Conservation (phyloP, 2,888 invertebrate genomes). For the Plebejus melissa region DNA sequence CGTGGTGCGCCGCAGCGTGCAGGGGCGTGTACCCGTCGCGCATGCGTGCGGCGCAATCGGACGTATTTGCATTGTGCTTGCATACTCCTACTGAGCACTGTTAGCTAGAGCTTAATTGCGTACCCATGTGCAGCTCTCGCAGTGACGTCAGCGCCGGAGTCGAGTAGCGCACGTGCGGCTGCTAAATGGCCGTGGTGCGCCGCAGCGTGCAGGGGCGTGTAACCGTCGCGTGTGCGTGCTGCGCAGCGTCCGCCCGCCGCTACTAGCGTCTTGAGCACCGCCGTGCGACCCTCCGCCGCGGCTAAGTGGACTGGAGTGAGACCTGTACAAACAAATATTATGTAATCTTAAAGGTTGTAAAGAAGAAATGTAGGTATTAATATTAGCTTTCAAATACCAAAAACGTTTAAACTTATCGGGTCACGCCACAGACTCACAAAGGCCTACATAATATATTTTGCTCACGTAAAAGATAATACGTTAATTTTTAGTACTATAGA, state of each 20-base stretch:
- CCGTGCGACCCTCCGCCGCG: slow-evolving; percentile 94
- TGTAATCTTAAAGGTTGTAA: too few species aligned
- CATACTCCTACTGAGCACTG: background rate
- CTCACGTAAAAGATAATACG: too few species aligned
- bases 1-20: slow-evolving; percentile 98
- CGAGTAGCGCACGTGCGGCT: slow-evolving; percentile 93
- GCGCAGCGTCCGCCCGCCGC: slow-evolving; percentile 87
- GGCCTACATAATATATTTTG: too few species aligned
- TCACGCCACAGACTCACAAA: too few species aligned
- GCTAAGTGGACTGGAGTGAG: slow-evolving; percentile 96
- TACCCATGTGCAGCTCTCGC: slow-evolving; percentile 85
- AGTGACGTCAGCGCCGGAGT: slow-evolving; percentile 92
- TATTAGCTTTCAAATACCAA: too few species aligned
- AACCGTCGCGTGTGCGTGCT: slow-evolving; percentile 88
- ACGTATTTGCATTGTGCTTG: background rate
- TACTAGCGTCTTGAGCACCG: slow-evolving; percentile 89
- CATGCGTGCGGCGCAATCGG: slow-evolving; percentile 80
- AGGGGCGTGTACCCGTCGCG: slow-evolving; percentile 95
- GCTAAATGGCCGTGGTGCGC: slow-evolving; percentile 97
- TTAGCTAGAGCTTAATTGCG: background rate
- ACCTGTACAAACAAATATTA: slow-evolving; percentile 70
- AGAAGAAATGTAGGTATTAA: too few species aligned
- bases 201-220: slow-evolving; percentile 97
- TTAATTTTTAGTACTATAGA: too few species aligned
- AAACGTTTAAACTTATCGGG: too few species aligned